Evolutionary conservation across 1,140 invertebrate species (phyloP).

Genomic region (Laupala kohalensis): DNA sequence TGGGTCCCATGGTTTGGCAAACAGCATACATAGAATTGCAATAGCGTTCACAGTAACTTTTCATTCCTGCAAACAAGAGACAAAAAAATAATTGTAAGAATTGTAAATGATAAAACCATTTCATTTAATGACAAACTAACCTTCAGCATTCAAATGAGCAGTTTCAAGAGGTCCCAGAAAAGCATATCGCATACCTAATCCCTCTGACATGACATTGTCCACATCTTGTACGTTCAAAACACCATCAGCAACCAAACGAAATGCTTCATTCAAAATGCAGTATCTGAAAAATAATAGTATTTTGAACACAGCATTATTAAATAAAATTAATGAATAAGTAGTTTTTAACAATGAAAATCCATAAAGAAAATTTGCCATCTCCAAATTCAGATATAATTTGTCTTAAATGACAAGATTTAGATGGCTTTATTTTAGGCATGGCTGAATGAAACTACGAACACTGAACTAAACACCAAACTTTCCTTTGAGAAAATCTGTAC

Average conservation of each 20-base stretch:
- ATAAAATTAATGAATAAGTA: neutral
- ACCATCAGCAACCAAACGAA: slow-evolving; percentile 72
- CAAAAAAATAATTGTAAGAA: neutral
- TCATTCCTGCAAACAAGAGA: slow-evolving; percentile 38
- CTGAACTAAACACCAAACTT: no score
- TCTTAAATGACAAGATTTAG: no score
- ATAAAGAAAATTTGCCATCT: no score
- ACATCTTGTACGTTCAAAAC: slow-evolving; percentile 77
- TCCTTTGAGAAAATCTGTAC: no score
- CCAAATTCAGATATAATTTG: no score
- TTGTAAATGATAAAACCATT: neutral
- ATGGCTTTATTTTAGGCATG: no score
- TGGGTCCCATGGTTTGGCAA: slow-evolving; percentile 57
- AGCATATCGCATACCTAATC: slow-evolving; percentile 86
- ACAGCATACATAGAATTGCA: slow-evolving; percentile 64
- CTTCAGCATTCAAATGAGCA: slow-evolving; percentile 88
- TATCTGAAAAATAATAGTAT: slow-evolving; percentile 43
- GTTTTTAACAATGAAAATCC: no score
- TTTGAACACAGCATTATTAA: neutral
- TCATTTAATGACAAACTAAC: no score
- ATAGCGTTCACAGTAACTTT: slow-evolving; percentile 61
- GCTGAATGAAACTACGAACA: no score
- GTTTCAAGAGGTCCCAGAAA: slow-evolving; percentile 90
- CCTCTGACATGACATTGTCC: slow-evolving; percentile 87
- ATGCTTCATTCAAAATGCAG: slow-evolving; percentile 85